phyloP scores from a whole-genome alignment of 2,888 invertebrate genomes.

The Rhodophaea formosa region DNA sequence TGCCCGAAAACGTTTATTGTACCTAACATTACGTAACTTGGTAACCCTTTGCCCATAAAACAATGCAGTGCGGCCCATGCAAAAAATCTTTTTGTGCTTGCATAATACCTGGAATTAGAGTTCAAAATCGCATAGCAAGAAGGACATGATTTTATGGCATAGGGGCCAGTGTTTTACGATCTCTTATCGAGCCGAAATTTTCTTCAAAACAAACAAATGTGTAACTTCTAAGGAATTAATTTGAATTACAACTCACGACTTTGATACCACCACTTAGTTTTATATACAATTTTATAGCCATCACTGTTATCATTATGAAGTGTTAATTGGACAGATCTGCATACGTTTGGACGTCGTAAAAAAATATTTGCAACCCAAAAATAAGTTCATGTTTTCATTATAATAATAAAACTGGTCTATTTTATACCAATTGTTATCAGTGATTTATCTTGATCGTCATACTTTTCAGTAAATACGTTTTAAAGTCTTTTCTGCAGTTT shows the following conservation, averaged over 20 bases:
- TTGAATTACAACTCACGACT: conserved; percentile 51
- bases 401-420: neutral
- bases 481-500: no score
- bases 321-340: conserved; percentile 27
- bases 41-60: conserved; percentile 73
- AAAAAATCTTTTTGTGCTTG: conserved; percentile 54
- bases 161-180: conserved; percentile 72
- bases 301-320: conserved; percentile 30
- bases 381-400: neutral
- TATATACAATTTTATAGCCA: conserved; percentile 32
- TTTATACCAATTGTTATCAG: neutral
- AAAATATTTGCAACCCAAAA: neutral
- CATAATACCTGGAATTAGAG: conserved; percentile 55
- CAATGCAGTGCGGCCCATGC: conserved; percentile 62
- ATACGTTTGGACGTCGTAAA: conserved; percentile 3
- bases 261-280: conserved; percentile 40
- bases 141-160: conserved; percentile 65
- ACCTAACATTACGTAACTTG: conserved; percentile 70
- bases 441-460: no score
- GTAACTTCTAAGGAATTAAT: conserved; percentile 55
- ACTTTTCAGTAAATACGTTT: no score
- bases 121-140: conserved; percentile 55
- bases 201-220: conserved; percentile 60
- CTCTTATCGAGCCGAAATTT: conserved; percentile 71
- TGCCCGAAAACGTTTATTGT: conserved; percentile 69